Percentiles rank a stretch among this genome's conserved stretches.
phyloP scores from a whole-genome alignment of 2,888 invertebrate genomes.

The Acanthosoma haemorrhoidale region DNA sequence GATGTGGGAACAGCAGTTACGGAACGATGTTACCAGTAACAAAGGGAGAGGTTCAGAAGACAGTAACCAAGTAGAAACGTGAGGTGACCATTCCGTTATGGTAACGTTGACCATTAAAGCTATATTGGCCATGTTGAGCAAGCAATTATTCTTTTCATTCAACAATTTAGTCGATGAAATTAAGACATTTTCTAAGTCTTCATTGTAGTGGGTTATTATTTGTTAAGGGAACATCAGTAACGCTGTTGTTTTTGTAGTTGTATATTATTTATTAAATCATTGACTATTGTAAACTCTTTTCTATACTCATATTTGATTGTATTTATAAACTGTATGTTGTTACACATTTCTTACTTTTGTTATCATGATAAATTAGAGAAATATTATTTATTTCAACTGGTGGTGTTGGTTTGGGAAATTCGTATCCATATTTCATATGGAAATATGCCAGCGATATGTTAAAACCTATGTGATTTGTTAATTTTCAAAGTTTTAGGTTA shows the following conservation, averaged over 20 bases:
- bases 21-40: conserved; percentile 46
- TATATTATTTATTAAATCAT: not conserved
- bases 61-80: conserved; percentile 5
- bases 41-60: not conserved
- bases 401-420: too few relatives aligned
- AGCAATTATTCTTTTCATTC: not conserved
- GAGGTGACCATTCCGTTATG: not conserved
- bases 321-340: too few relatives aligned
- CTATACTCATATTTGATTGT: not conserved
- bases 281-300: not conserved
- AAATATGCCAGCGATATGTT: too few relatives aligned
- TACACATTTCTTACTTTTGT: not conserved
- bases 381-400: too few relatives aligned
- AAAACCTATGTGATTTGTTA: too few relatives aligned
- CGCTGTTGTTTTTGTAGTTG: not conserved
- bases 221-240: not conserved
- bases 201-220: not conserved
- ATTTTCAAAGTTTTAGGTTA: too few relatives aligned
- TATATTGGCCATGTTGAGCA: not conserved
- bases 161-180: not conserved
- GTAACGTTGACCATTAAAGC: not conserved
- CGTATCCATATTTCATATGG: too few relatives aligned
- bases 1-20: conserved; percentile 91
- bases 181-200: not conserved
- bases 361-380: not conserved